These are phyloP conservation scores for Drosophila mayaguana DNA, from an alignment of 2,888 invertebrate species.

Conservation along the genomic window DNA sequence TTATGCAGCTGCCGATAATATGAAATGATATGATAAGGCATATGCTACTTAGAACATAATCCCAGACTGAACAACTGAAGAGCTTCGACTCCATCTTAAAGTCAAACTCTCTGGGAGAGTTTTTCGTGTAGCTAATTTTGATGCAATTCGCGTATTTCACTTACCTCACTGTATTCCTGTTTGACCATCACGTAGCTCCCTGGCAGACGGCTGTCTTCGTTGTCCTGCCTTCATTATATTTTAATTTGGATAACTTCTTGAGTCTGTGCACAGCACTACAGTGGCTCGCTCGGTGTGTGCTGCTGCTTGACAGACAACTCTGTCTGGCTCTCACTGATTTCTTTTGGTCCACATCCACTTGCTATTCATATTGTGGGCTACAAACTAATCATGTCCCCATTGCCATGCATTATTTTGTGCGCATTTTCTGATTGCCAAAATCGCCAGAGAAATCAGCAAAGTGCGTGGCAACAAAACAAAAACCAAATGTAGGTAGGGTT, in stretches of 20 bases:
- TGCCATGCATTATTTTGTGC: conserved; percentile 67
- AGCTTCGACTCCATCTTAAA: neutral
- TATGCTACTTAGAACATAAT: conserved; percentile 28
- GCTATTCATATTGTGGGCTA: conserved; percentile 65
- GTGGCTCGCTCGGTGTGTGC: neutral
- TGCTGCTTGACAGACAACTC: neutral
- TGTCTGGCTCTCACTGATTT: neutral
- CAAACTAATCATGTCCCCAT: conserved; percentile 60
- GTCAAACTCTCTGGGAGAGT: neutral
- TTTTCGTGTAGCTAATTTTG: conserved; percentile 9
- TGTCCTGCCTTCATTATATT: conserved; percentile 68
- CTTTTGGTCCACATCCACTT: conserved; percentile 19
- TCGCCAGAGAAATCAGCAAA: conserved; percentile 77
- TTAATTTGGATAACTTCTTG: conserved; percentile 61
- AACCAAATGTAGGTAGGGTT: neutral
- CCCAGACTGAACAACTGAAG: neutral
- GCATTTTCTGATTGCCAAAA: conserved; percentile 76
- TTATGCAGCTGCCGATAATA: conserved; percentile 43
- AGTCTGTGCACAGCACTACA: neutral
- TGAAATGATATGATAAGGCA: conserved; percentile 39
- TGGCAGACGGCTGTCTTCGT: conserved; percentile 15
- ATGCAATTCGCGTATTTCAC: conserved; percentile 61
- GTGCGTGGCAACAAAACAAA: conserved; percentile 38
- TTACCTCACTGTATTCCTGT: conserved; percentile 64
- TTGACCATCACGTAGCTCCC: conserved; percentile 65